These are phyloP conservation scores for Callinectes sapidus DNA, from an alignment of 2,888 invertebrate species.

Conservation along the genomic window DNA sequence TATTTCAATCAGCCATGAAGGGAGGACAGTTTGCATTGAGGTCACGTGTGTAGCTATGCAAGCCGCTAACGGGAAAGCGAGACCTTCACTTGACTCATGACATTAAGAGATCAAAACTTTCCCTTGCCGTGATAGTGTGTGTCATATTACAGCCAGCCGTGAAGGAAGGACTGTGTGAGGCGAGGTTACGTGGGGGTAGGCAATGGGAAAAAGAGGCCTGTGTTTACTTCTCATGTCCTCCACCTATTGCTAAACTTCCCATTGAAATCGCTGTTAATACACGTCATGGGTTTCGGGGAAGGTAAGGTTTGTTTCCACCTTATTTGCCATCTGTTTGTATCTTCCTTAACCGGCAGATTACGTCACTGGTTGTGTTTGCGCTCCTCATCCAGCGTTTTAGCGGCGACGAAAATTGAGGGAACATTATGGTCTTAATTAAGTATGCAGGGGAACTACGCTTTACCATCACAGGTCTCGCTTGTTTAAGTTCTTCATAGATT, in stretches of 20 bases:
- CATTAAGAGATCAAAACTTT: background rate
- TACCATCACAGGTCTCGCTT: background rate
- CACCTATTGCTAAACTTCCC: background rate
- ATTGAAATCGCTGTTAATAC: background rate
- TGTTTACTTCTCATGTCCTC: background rate
- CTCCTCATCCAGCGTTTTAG: background rate
- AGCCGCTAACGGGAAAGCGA: too few relatives aligned
- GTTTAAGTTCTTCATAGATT: background rate
- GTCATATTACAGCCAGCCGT: background rate
- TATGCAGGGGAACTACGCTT: background rate
- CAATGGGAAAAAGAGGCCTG: background rate
- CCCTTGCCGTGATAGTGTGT: background rate
- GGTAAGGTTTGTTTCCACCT: background rate
- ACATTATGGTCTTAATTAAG: background rate
- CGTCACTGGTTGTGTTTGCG: background rate
- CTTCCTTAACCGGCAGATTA: background rate
- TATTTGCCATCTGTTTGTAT: background rate
- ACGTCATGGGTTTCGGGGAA: background rate
- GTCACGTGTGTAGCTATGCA: too few relatives aligned
- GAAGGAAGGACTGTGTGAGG: background rate
- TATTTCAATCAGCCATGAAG: too few relatives aligned
- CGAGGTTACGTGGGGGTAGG: background rate
- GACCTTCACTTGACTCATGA: too few relatives aligned
- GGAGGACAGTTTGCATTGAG: too few relatives aligned
- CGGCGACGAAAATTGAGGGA: background rate